phyloP scores from a whole-genome alignment of 2,888 invertebrate species.

The Oxyscelio sp. region DNA sequence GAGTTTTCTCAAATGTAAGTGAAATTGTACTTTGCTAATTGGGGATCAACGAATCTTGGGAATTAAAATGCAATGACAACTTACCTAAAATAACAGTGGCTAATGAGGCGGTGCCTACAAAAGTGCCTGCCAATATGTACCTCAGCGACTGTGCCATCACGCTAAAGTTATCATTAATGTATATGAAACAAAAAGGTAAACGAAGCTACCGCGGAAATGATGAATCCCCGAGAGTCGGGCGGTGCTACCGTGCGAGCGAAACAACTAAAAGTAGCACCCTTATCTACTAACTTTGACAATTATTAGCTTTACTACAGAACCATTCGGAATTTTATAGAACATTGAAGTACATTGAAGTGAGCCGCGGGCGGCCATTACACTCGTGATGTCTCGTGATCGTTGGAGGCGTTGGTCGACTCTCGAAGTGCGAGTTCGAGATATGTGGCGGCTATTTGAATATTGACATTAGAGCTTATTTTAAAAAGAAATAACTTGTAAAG shows the following conservation, averaged over 20 bases:
- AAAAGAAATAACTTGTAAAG: no score
- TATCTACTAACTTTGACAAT: conserved; percentile 42
- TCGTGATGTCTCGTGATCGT: conserved; percentile 67
- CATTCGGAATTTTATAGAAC: conserved; percentile 53
- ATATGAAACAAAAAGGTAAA: conserved; percentile 36
- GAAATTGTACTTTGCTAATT: neutral
- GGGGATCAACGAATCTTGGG: conserved; percentile 13
- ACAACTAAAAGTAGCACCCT: conserved; percentile 55
- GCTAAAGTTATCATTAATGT: conserved; percentile 57
- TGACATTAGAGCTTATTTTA: no score
- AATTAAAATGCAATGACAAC: conserved; percentile 55
- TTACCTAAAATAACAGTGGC: conserved; percentile 87
- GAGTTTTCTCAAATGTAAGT: neutral
- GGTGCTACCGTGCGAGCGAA: conserved; percentile 37
- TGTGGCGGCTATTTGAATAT: no score
- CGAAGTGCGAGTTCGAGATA: conserved; percentile 29
- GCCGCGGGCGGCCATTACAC: conserved; percentile 32
- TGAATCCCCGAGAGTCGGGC: neutral
- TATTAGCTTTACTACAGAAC: conserved; percentile 40
- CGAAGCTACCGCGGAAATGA: conserved; percentile 5
- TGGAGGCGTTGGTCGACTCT: neutral
- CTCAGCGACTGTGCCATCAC: conserved; percentile 51
- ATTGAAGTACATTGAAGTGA: conserved; percentile 60
- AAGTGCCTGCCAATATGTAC: conserved; percentile 87
- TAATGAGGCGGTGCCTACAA: conserved; percentile 85